phyloP scores from a whole-genome alignment of 2,113 vertebrate species.

The Sebastes fasciatus region DNA sequence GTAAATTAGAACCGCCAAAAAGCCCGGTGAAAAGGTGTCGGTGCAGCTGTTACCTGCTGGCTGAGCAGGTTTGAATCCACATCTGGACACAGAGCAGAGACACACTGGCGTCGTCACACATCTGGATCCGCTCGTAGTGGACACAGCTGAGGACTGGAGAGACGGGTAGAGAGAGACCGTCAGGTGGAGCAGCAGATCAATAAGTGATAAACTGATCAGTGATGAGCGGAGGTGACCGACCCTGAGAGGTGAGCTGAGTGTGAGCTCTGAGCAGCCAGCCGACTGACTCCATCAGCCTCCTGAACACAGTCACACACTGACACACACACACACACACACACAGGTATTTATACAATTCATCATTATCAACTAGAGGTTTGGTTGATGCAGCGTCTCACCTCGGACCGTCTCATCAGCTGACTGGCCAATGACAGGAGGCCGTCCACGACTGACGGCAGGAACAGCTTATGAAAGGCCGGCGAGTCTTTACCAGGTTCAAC shows the following conservation, averaged over 20 bases:
- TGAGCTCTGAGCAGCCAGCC: slow-evolving; percentile 87
- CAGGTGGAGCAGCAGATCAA: background rate
- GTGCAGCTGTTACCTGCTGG: slow-evolving; percentile 84
- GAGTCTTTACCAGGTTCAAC: slow-evolving; percentile 34
- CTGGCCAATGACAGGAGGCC: slow-evolving; percentile 69
- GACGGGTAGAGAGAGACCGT: background rate
- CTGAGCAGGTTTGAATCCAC: slow-evolving; percentile 86
- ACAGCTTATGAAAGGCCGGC: slow-evolving; percentile 57
- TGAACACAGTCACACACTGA: background rate
- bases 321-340: background rate
- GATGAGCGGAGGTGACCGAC: slow-evolving; percentile 76
- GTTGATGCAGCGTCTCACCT: slow-evolving; percentile 32
- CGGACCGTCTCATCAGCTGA: slow-evolving; percentile 48
- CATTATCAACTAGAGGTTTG: background rate
- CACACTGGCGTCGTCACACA: slow-evolving; percentile 88
- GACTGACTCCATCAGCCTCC: slow-evolving; percentile 83
- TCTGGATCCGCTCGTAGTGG: slow-evolving; percentile 89
- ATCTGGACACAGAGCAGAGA: slow-evolving; percentile 85
- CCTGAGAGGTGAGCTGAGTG: slow-evolving; percentile 82
- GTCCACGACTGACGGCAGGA: slow-evolving; percentile 72
- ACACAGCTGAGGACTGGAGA: slow-evolving; percentile 88
- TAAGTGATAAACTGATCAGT: background rate
- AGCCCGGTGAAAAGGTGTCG: too few relatives aligned
- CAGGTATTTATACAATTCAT: background rate
- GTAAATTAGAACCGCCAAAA: too few relatives aligned